Evolutionary conservation across 1,140 invertebrate species (phyloP).

Genomic region (Manduca sexta): DNA sequence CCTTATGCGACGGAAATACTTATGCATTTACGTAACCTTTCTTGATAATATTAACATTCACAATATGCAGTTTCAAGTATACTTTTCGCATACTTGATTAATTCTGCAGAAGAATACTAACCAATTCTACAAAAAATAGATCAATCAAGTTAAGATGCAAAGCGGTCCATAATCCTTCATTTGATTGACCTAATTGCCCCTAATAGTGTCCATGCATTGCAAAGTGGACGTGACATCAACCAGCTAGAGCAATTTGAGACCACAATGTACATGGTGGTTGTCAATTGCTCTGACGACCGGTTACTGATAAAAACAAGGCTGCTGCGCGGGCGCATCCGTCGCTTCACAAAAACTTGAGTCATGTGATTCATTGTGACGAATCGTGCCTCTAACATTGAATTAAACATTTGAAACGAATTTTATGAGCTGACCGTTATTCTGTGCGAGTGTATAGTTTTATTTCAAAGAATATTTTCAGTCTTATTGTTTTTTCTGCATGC

Average conservation of each 20-base stretch:
- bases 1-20: no score
- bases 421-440: neutral
- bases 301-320: conserved; percentile 20
- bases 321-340: conserved; percentile 8
- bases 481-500: no score
- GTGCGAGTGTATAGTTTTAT: no score
- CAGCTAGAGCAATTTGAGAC: conserved; percentile 19
- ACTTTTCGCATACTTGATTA: no score
- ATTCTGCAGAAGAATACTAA: no score
- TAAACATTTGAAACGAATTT: neutral
- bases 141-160: neutral
- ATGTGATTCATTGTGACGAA: conserved; percentile 15
- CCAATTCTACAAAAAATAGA: neutral
- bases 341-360: conserved; percentile 9
- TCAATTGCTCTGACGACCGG: conserved; percentile 29
- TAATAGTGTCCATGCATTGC: conserved; percentile 18
- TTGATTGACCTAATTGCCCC: conserved; percentile 28
- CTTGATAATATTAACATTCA: no score
- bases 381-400: conserved; percentile 2
- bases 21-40: no score
- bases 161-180: conserved; percentile 1
- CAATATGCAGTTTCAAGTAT: no score
- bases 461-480: no score
- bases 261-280: conserved; percentile 21
- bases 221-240: conserved; percentile 33